These are phyloP conservation scores for Mythimna pallens DNA, from an alignment of 2,888 invertebrate species.

Conservation along the genomic window DNA sequence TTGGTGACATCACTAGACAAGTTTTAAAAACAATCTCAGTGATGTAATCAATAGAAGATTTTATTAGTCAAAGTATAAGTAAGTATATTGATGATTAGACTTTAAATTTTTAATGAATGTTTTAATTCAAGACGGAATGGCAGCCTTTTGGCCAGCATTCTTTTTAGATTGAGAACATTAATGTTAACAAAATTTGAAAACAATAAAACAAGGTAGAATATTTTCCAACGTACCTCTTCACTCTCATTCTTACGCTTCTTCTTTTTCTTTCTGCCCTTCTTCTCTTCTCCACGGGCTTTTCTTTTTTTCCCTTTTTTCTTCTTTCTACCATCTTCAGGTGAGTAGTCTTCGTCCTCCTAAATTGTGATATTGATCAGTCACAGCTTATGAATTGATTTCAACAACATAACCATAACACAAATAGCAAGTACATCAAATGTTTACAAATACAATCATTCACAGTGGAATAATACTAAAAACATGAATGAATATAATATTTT, in stretches of 20 bases:
- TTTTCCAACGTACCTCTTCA: constrained; percentile 91
- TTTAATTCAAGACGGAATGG: neutral
- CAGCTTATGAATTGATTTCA: constrained; percentile 32
- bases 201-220: neutral
- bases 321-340: constrained; percentile 95
- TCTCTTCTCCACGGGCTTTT: constrained; percentile 96
- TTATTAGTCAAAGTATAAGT: neutral
- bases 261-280: constrained; percentile 98
- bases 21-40: constrained; percentile 19
- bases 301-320: constrained; percentile 98
- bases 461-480: constrained; percentile 44
- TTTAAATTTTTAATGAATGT: neutral
- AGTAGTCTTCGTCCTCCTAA: constrained; percentile 96
- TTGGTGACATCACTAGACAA: constrained; percentile 34
- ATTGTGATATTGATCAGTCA: constrained; percentile 46
- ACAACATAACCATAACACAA: constrained; percentile 43
- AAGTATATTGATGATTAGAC: neutral
- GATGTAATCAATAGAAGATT: constrained; percentile 18
- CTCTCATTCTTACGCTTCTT: constrained; percentile 98
- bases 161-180: neutral
- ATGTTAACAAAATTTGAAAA: neutral
- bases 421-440: constrained; percentile 54
- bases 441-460: constrained; percentile 60
- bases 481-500: constrained; percentile 50
- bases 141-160: neutral